A percentile compares a stretch with the other conserved stretches of the same genome.
phyloP scores from a whole-genome alignment of 2,888 invertebrate species.

The Nyleta sp. region DNA sequence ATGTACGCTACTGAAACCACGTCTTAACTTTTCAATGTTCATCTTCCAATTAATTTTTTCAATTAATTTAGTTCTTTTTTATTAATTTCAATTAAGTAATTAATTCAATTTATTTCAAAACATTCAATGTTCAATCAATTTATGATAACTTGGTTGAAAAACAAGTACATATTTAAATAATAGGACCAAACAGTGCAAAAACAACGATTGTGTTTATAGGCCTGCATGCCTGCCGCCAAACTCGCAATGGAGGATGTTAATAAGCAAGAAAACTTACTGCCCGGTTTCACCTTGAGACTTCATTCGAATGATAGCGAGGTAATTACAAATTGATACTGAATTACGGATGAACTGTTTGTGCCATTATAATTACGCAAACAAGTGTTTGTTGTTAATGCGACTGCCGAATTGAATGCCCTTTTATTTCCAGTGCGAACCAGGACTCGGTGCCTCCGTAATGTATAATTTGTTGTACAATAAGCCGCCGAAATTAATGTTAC shows the following conservation, averaged over 20 bases:
- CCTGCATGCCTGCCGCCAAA: constrained; percentile 98
- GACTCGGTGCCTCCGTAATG: constrained; percentile 98
- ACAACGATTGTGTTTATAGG: constrained; percentile 84
- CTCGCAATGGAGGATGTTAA: constrained; percentile 99
- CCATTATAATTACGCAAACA: too few species aligned
- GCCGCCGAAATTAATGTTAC: constrained; percentile 95
- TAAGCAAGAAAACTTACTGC: constrained; percentile 92
- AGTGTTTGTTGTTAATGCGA: too few species aligned
- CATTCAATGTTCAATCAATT: too few species aligned
- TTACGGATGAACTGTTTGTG: too few species aligned
- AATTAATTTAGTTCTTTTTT: too few species aligned
- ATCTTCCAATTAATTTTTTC: too few species aligned
- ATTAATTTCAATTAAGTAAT: too few species aligned
- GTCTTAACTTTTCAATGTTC: too few species aligned
- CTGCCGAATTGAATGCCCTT: neutral
- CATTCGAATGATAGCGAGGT: constrained; percentile 99
- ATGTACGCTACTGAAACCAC: too few species aligned
- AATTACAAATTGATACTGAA: constrained; percentile 61
- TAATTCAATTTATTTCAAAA: too few species aligned
- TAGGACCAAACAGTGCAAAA: too few species aligned
- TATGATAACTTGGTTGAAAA: neutral
- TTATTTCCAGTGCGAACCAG: constrained; percentile 95
- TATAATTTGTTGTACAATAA: constrained; percentile 98
- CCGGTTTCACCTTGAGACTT: constrained; percentile 94
- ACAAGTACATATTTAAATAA: neutral